Base-by-base conservation (phyloP, 1,140 invertebrate genomes). In the Phenacoccus solenopsis region DNA sequence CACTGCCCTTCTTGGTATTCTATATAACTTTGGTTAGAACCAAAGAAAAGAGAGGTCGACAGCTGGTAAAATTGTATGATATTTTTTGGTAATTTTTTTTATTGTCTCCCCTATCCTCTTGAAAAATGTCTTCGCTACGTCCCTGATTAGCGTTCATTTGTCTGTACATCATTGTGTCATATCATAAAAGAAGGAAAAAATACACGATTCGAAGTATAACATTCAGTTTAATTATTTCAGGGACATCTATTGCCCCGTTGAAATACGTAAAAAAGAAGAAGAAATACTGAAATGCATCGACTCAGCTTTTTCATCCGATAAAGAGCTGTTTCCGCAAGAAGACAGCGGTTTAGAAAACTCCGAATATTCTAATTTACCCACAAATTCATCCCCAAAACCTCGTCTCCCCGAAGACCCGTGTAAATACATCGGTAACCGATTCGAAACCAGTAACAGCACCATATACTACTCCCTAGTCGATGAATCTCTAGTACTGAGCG, bases 201-300 rank as follows among this genome's bases (percentile, higher is more conserved):
- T n/a, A n/a, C n/a, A n/a, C n/a, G n/a, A n/a, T n/a, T n/a, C n/a
- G n/a, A n/a, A n/a, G n/a, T n/a, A n/a, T n/a, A n/a, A n/a, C n/a
- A n/a, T n/a, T n/a, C n/a, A n/a, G n/a, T n/a, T n/a, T n/a, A n/a
- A n/a, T n/a, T 22, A 5, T 64, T 64, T 16, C 59, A 64, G 59
- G 25, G 59, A 64, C 9, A 64, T 64, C 4, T 64, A 64, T 16
- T 64, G 59, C 25, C 20, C 21, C 16, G 25, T 22, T 16, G 59
- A 64, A 64, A 25, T 64, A 5, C 59, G 59, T 10, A 10, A 24
- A 64, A 64, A 64, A 64, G 59, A 64, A 64, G 25, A 64, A 25
- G 59, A 64, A 64, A 25, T 64, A 3, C 16, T 64, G 25, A 64
- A 64, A 64, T 64, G 59, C 25, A 64, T 64, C 21, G 59, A 64